A percentile compares a stretch with the other conserved stretches of the same genome.
Conservation (phyloP, 2,113 vertebrate genomes). For the Macquaria ambigua region DNA sequence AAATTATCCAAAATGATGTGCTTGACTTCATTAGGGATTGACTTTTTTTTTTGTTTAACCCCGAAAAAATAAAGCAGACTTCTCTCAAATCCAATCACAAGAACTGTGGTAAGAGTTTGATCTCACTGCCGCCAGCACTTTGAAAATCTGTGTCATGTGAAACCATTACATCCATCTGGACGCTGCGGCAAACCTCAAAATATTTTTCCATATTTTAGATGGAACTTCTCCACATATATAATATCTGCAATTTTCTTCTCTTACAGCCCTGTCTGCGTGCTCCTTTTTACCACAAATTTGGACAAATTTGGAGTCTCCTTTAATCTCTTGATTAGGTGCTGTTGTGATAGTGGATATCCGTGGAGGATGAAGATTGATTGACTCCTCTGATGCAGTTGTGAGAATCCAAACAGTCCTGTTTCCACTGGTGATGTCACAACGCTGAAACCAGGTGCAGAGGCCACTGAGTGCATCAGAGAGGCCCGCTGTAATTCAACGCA, state of each 20-base stretch:
- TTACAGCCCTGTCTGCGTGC: constrained; percentile 10
- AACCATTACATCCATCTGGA: constrained; percentile 58
- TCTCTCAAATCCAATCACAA: constrained; percentile 45
- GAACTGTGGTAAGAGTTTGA: constrained; percentile 41
- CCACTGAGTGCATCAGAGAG: constrained; percentile 69
- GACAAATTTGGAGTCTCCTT: constrained; percentile 71
- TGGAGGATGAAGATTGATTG: constrained; percentile 78
- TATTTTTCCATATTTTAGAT: constrained; percentile 67
- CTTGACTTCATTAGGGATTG: background rate
- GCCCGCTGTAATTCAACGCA: constrained; percentile 75
- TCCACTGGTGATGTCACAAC: constrained; percentile 76
- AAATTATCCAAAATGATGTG: background rate
- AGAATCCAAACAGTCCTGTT: constrained; percentile 75
- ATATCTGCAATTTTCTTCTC: constrained; percentile 68
- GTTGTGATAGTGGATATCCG: constrained; percentile 79
- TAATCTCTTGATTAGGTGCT: constrained; percentile 76
- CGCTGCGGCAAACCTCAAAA: constrained; percentile 65
- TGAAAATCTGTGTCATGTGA: constrained; percentile 60
- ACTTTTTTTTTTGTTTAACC: background rate
- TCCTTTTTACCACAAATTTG: constrained; percentile 55
- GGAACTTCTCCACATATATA: constrained; percentile 67
- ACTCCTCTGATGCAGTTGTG: constrained; percentile 62
- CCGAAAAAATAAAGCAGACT: background rate
- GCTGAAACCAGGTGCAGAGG: constrained; percentile 76
- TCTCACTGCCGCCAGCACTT: constrained; percentile 46